Evolutionary conservation across 2,797 vertebrate genomes (phyloP), one percentile per base, ranked within the genome.

Genomic region (Enteromius radiatus): DNA sequence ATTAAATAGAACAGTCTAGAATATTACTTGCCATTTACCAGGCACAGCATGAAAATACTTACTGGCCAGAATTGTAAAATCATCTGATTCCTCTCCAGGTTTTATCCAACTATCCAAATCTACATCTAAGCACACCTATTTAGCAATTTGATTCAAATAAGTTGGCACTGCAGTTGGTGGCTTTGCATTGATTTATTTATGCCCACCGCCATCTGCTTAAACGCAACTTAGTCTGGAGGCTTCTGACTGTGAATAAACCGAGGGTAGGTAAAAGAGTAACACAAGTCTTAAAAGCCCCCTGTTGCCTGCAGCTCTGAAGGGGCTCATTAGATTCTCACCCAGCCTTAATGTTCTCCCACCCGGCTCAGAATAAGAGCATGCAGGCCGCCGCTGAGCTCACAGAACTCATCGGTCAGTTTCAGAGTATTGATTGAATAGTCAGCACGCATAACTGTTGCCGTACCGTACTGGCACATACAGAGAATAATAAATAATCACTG

Each of bases 261-360:
- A 52, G 75, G 75, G 47, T 26, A 47, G 56, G 69, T 80, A 87
- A 84, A 69, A 56, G 64, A 78, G 71, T 69, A 81, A 73, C 63
- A 75, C 21, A 68, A 45, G 67, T 81, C 80, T 63, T 81, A 77
- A 59, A 85, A 82, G 52, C 81, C 81, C 84, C 79, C 36, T 31
- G 36, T 59, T 65, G 84, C 76, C 75, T 36, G 71, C 67, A 23
- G 79, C 63, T 84, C 76, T 79, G 41, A 52, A 78, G 79, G 56
- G 82, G 86, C 80, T 88, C 84, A 83, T 88, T 89, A 90, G 70
- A 68, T 73, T 76, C 47, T 70, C 28, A 54, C 76, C 83, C 63
- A 63, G 68, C 41, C 81, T 85, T 59, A 79, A 84, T 88, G 82
- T 85, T 63, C 82, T 78, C 79, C 78, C 75, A 76, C 49, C 56